These are phyloP conservation scores for Brachynemurus nebulosus DNA, from an alignment of 2,888 invertebrate genomes.

Conservation along the genomic window DNA sequence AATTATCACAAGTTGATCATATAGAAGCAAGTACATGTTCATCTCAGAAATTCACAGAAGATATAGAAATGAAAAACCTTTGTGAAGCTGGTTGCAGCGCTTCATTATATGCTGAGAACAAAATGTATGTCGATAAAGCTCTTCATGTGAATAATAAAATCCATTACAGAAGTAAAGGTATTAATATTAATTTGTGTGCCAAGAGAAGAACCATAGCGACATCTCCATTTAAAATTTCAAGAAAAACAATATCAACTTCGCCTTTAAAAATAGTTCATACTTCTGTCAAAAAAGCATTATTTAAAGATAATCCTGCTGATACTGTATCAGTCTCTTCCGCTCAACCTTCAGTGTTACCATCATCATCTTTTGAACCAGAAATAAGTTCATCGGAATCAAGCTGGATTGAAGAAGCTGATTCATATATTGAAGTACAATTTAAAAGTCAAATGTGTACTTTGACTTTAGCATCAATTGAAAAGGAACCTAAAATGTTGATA, in stretches of 20 bases:
- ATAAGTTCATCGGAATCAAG: neutral
- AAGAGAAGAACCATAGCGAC: neutral
- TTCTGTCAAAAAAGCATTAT: neutral
- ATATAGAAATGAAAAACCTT: neutral
- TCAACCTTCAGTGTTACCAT: neutral
- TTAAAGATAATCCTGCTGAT: neutral
- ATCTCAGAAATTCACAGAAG: neutral
- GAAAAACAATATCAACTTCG: neutral
- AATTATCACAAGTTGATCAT: neutral
- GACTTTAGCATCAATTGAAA: neutral
- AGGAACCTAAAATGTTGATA: conserved; percentile 1
- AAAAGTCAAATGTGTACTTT: neutral
- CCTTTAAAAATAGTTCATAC: neutral
- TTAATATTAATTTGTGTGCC: neutral
- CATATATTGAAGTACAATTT: neutral
- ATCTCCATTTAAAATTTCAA: neutral
- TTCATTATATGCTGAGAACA: neutral
- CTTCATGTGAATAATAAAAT: neutral
- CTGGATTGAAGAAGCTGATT: neutral
- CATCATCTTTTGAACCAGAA: conserved; percentile 4
- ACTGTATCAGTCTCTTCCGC: neutral
- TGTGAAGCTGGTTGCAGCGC: neutral
- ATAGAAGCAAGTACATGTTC: neutral
- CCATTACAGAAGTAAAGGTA: neutral
- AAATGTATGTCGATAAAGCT: neutral